phyloP scores from a whole-genome alignment of 2,113 vertebrate species.

The Gila orcuttii region DNA sequence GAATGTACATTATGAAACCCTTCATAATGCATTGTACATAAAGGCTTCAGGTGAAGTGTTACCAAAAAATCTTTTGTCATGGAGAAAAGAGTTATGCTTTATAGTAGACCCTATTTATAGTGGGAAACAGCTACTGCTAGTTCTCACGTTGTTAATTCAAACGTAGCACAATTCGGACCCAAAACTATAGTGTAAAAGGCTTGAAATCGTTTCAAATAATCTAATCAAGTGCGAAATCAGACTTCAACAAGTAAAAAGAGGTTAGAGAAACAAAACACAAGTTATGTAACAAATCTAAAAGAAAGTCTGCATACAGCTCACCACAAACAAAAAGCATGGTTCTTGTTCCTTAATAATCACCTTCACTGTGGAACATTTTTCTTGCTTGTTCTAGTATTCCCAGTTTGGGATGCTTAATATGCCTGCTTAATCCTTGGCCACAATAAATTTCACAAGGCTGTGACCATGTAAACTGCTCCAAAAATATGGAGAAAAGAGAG shows the following conservation, averaged over 20 bases:
- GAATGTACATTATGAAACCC: neutral
- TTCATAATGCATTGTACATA: neutral
- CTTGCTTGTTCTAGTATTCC: slow-evolving; percentile 11
- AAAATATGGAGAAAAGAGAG: slow-evolving; percentile 6
- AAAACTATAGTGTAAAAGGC: neutral
- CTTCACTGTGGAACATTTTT: neutral
- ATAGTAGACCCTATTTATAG: neutral
- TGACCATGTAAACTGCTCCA: slow-evolving; percentile 16
- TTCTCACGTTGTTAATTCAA: neutral
- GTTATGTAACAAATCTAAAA: slow-evolving; percentile 11
- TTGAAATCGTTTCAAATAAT: neutral
- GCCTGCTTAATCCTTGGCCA: slow-evolving; percentile 19
- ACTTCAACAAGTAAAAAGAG: neutral
- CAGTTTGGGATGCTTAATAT: slow-evolving; percentile 18
- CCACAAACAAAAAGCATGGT: neutral
- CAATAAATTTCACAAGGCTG: slow-evolving; percentile 8
- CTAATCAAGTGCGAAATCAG: neutral
- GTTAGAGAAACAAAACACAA: slow-evolving; percentile 9
- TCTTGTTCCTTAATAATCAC: neutral
- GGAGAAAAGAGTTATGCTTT: neutral
- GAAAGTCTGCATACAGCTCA: neutral
- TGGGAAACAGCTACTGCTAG: neutral
- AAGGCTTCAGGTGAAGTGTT: neutral
- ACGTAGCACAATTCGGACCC: neutral
- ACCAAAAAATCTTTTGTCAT: neutral